phyloP scores from a whole-genome alignment of 2,888 invertebrate genomes.

The Phymatocera aterrima region DNA sequence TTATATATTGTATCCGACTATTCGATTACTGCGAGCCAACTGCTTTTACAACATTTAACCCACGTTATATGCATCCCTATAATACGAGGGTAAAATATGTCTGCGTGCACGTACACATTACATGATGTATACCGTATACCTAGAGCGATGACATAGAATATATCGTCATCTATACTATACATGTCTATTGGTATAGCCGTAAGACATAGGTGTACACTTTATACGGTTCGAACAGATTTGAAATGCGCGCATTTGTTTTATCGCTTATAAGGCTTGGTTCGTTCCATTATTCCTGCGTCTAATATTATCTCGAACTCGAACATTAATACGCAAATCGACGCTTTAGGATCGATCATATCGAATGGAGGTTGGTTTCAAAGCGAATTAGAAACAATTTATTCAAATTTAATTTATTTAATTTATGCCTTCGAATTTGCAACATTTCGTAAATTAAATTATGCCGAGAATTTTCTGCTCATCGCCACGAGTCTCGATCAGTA shows the following conservation, averaged over 20 bases:
- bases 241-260: neutral
- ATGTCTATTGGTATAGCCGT: neutral
- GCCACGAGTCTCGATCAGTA: neutral
- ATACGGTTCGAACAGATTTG: neutral
- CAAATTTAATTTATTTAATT: too few relatives aligned
- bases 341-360: neutral
- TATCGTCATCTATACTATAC: too few relatives aligned
- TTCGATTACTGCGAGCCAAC: neutral
- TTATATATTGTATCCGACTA: constrained; percentile 4
- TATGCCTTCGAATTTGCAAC: neutral
- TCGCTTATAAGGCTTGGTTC: neutral
- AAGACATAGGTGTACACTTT: neutral
- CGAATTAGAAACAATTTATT: neutral
- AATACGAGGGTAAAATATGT: too few relatives aligned
- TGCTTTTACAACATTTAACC: constrained; percentile 2
- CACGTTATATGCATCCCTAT: neutral
- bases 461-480: neutral
- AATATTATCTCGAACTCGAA: neutral
- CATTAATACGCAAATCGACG: neutral
- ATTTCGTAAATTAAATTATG: neutral
- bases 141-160: too few relatives aligned
- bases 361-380: neutral
- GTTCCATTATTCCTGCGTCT: neutral
- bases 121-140: too few relatives aligned
- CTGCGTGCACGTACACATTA: too few relatives aligned